These are phyloP conservation scores for Danaus plexippus DNA, from an alignment of 1,140 invertebrate species.

Conservation along the genomic window DNA sequence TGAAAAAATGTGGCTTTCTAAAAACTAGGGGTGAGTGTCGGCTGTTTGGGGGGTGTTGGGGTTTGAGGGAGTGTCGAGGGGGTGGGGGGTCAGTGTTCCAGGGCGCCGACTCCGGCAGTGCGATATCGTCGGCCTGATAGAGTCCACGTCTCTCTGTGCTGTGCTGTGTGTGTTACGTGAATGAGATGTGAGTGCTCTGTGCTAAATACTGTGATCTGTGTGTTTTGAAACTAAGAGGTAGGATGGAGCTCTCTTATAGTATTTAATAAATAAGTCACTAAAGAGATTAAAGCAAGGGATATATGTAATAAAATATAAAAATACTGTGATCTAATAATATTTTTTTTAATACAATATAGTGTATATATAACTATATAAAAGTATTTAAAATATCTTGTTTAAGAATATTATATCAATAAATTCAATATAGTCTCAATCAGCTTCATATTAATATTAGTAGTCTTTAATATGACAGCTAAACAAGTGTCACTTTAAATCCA, in stretches of 20 bases:
- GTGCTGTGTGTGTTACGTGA: conserved; percentile 29
- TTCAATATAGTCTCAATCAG: too few relatives aligned
- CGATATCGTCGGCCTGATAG: conserved; percentile 7
- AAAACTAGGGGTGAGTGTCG: conserved; percentile 11
- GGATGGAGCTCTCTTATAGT: too few relatives aligned
- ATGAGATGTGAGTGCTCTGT: conserved; percentile 29
- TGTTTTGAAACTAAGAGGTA: too few relatives aligned
- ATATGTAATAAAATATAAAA: background rate
- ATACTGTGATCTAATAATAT: background rate
- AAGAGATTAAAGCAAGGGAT: too few relatives aligned
- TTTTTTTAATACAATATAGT: background rate
- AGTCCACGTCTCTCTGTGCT: conserved; percentile 8
- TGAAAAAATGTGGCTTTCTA: background rate
- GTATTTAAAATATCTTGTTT: background rate
- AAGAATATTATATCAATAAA: too few relatives aligned
- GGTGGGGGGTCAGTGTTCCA: conserved; percentile 11
- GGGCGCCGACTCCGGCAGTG: conserved; percentile 34
- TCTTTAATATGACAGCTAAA: too few relatives aligned
- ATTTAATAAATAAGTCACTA: too few relatives aligned
- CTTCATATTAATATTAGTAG: too few relatives aligned
- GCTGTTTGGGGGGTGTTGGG: background rate
- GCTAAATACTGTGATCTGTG: conserved; percentile 10
- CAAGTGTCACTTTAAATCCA: too few relatives aligned
- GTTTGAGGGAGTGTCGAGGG: conserved; percentile 2
- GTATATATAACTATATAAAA: background rate